phyloP scores from a whole-genome alignment of 1,140 invertebrate species.

The Bombus haemorrhoidalis region DNA sequence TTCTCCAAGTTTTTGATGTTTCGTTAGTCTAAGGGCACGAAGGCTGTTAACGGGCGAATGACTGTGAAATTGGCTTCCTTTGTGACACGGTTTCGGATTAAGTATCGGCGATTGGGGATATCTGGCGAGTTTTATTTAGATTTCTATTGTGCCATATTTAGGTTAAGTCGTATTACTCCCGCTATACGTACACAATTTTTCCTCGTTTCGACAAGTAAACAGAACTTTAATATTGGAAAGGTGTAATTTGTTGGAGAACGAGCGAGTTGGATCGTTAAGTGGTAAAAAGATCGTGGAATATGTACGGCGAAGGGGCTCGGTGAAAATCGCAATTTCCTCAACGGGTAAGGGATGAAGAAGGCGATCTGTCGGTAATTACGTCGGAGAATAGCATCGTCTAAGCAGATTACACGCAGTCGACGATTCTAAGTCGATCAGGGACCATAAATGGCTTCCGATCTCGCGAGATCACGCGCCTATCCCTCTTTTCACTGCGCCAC shows the following conservation, averaged over 20 bases:
- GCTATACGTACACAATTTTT: no score
- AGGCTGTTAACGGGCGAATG: neutral
- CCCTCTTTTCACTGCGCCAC: conserved; percentile 41
- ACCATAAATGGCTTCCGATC: conserved; percentile 59
- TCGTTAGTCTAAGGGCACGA: neutral
- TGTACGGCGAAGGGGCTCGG: neutral
- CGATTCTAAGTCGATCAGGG: conserved; percentile 33
- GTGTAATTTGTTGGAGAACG: no score
- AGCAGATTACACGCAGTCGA: conserved; percentile 40
- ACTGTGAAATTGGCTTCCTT: neutral
- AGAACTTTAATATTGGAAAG: no score
- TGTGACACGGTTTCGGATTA: neutral
- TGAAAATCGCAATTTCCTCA: conserved; percentile 4
- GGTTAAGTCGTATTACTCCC: no score
- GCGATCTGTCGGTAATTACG: conserved; percentile 14
- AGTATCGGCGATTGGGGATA: no score
- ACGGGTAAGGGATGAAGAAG: neutral
- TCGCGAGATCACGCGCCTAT: conserved; percentile 61
- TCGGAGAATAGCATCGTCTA: conserved; percentile 4
- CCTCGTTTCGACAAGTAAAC: no score
- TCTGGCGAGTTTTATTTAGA: no score
- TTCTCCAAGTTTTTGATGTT: neutral
- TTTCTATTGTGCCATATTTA: no score
- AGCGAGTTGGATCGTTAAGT: no score
- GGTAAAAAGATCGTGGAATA: no score